phyloP scores from a whole-genome alignment of 2,797 vertebrate genomes.

The Cynodonichthys magdalenae region DNA sequence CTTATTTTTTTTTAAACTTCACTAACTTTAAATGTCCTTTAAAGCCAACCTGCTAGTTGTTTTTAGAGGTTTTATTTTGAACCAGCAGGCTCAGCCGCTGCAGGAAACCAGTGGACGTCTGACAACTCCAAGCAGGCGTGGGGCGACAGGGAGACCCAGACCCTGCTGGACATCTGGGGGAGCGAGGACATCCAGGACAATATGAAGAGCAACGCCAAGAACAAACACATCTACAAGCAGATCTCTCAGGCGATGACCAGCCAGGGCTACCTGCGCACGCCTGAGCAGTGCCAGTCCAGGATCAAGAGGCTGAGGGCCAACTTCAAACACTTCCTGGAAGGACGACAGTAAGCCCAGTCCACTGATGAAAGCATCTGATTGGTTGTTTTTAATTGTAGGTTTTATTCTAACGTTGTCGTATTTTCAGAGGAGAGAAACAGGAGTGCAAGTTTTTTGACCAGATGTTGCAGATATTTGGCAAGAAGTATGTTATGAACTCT shows the following conservation, averaged over 20 bases:
- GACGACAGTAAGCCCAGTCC: conserved; percentile 63
- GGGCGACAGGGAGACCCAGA: conserved; percentile 72
- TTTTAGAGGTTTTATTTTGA: neutral
- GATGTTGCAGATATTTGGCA: conserved; percentile 73
- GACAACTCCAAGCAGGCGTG: conserved; percentile 73
- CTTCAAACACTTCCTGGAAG: conserved; percentile 74
- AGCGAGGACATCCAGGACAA: conserved; percentile 73
- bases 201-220: conserved; percentile 73
- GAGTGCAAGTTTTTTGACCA: conserved; percentile 80
- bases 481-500: conserved; percentile 56
- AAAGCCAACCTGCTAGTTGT: neutral
- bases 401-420: neutral
- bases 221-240: conserved; percentile 76
- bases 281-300: conserved; percentile 79
- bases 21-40: neutral
- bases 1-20: neutral
- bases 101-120: conserved; percentile 45
- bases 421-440: conserved; percentile 73
- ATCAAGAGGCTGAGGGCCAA: conserved; percentile 79
- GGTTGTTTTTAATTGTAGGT: neutral
- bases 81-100: neutral
- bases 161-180: conserved; percentile 77
- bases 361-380: neutral
- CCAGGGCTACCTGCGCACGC: conserved; percentile 73
- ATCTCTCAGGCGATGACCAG: conserved; percentile 71